phyloP scores from a whole-genome alignment of 2,888 invertebrate species.

The Caenorhabditis sulstoni region DNA sequence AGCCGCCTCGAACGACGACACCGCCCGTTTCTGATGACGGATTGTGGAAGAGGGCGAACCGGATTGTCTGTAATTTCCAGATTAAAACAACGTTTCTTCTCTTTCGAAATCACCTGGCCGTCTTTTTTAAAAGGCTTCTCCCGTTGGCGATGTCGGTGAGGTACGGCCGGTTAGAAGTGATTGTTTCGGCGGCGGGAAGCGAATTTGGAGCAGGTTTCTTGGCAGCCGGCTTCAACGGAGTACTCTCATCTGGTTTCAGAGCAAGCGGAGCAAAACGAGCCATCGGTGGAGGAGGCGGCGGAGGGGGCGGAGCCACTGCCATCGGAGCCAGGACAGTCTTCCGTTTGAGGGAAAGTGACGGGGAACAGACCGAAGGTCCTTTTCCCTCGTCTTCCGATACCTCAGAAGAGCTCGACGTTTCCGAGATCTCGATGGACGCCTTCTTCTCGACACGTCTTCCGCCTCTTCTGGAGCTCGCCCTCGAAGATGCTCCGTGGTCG shows the following conservation, averaged over 20 bases:
- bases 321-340: slow-evolving; percentile 23
- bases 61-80: too few species aligned
- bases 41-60: slow-evolving; percentile 36
- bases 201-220: slow-evolving; percentile 19
- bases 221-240: slow-evolving; percentile 12
- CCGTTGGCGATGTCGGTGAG: slow-evolving; percentile 57
- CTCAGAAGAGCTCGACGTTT: slow-evolving; percentile 37
- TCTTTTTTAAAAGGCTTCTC: slow-evolving; percentile 50
- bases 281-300: slow-evolving; percentile 50
- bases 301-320: slow-evolving; percentile 29
- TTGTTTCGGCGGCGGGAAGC: slow-evolving; percentile 32
- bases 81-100: too few species aligned
- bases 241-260: slow-evolving; percentile 8
- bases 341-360: slow-evolving; percentile 25
- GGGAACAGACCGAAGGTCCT: slow-evolving; percentile 54
- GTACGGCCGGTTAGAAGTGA: slow-evolving; percentile 44
- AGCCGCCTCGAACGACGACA: slow-evolving; percentile 57
- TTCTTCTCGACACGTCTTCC: slow-evolving; percentile 27
- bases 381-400: slow-evolving; percentile 60
- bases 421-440: slow-evolving; percentile 48
- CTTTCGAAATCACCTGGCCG: slow-evolving; percentile 24
- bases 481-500: slow-evolving; percentile 15
- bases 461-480: slow-evolving; percentile 52
- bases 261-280: not conserved
- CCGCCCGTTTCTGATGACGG: slow-evolving; percentile 20